Evolutionary conservation across 1,140 invertebrate genomes (phyloP).

Genomic region (Philaenus spumarius): DNA sequence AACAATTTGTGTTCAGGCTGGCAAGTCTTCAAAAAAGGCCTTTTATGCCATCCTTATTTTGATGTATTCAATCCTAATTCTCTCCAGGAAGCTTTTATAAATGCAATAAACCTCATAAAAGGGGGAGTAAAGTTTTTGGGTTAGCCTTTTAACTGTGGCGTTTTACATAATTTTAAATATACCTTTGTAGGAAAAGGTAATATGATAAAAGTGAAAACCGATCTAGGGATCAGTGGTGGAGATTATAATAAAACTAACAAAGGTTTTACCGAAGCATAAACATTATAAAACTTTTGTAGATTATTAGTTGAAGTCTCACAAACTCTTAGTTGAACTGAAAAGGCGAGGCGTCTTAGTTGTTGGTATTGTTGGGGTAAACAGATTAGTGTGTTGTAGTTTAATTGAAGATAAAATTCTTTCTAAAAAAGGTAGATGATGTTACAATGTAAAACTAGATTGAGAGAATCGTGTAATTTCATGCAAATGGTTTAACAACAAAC

Average conservation of each 20-base stretch:
- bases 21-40: too few relatives aligned
- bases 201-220: too few relatives aligned
- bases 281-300: conserved; percentile 24
- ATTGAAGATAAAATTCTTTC: conserved; percentile 17
- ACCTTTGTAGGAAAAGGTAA: conserved; percentile 31
- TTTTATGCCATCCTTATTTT: too few relatives aligned
- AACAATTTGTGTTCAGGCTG: too few relatives aligned
- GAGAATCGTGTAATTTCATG: conserved; percentile 17
- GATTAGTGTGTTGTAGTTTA: conserved; percentile 19
- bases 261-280: too few relatives aligned
- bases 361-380: conserved; percentile 21
- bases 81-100: conserved; percentile 35
- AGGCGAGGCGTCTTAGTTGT: conserved; percentile 13
- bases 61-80: too few relatives aligned
- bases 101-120: conserved; percentile 36
- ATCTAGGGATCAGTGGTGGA: too few relatives aligned
- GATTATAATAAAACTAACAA: too few relatives aligned
- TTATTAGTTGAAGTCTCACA: conserved; percentile 22
- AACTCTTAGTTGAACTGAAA: conserved; percentile 15
- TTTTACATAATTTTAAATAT: conserved; percentile 34
- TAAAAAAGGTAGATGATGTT: conserved; percentile 19
- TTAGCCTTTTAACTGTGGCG: too few relatives aligned
- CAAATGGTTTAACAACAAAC: conserved; percentile 22
- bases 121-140: conserved; percentile 33
- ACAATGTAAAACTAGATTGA: conserved; percentile 16